Conservation (phyloP, 1,140 invertebrate genomes). For the Liolophura sinensis region DNA sequence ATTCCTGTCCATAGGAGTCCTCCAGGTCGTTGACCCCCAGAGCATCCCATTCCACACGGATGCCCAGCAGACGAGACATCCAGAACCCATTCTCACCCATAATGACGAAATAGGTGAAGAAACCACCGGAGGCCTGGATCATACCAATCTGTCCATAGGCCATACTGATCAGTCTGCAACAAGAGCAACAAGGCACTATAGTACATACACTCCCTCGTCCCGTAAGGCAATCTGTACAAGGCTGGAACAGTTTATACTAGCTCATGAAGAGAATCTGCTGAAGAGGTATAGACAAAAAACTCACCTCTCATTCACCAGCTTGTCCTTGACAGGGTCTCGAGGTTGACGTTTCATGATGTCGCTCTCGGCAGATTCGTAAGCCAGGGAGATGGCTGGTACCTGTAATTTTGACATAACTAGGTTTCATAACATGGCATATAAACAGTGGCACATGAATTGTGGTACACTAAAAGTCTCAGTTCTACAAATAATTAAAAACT, state of each 20-base stretch:
- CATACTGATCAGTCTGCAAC: slow-evolving; percentile 63
- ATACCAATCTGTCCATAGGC: slow-evolving; percentile 99
- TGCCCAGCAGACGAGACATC: slow-evolving; percentile 81
- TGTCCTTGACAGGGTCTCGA: slow-evolving; percentile 88
- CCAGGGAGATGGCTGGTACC: slow-evolving; percentile 97
- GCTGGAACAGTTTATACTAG: too few relatives aligned
- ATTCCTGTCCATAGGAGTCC: slow-evolving; percentile 98
- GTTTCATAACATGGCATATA: not conserved
- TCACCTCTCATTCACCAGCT: slow-evolving; percentile 88
- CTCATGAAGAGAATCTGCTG: not conserved
- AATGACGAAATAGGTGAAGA: slow-evolving; percentile 99
- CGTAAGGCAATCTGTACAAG: too few relatives aligned
- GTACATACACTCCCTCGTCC: too few relatives aligned
- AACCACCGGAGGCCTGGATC: slow-evolving; percentile 98
- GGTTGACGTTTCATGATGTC: slow-evolving; percentile 99
- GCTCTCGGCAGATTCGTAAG: slow-evolving; percentile 93
- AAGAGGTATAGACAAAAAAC: not conserved
- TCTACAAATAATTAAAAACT: too few relatives aligned
- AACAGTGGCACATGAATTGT: too few relatives aligned
- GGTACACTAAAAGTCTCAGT: too few relatives aligned
- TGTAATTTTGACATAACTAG: slow-evolving; percentile 50
- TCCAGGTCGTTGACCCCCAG: slow-evolving; percentile 93
- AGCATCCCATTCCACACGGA: slow-evolving; percentile 94
- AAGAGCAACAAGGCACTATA: not conserved
- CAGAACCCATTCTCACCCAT: slow-evolving; percentile 99